These are phyloP conservation scores for Sinocyclocheilus anophthalmus DNA, from an alignment of 2,113 vertebrate genomes.

Conservation along the genomic window DNA sequence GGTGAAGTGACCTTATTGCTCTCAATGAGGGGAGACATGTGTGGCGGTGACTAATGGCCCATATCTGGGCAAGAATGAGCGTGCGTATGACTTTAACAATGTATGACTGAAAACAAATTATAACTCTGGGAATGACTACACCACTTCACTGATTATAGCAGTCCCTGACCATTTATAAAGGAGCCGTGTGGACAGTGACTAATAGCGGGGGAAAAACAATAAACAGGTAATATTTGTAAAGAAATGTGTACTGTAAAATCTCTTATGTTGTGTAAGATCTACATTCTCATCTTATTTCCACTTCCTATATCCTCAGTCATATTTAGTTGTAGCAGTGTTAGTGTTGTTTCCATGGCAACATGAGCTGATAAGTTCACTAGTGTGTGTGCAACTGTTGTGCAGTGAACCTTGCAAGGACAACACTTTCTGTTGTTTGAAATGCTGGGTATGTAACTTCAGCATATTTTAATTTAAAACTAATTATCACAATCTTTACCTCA, in stretches of 20 bases:
- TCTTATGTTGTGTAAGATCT: not conserved
- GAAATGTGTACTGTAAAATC: not conserved
- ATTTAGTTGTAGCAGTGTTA: not conserved
- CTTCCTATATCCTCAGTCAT: constrained; percentile 21
- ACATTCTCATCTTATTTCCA: not conserved
- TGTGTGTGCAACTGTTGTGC: constrained; percentile 27
- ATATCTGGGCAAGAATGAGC: not conserved
- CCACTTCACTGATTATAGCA: constrained; percentile 10
- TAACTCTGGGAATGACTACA: constrained; percentile 5
- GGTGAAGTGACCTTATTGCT: constrained; percentile 22
- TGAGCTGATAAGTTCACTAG: constrained; percentile 31
- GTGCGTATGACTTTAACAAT: not conserved
- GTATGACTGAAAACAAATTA: constrained; percentile 42
- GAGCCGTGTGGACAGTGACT: not conserved
- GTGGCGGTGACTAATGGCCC: constrained; percentile 28
- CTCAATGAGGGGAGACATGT: constrained; percentile 19
- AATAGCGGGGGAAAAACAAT: not conserved
- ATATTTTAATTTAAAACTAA: not conserved
- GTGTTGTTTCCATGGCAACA: constrained; percentile 46
- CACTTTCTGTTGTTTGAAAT: not conserved
- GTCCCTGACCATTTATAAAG: constrained; percentile 18
- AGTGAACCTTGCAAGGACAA: constrained; percentile 19
- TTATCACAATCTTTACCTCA: not conserved
- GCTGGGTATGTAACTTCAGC: constrained; percentile 16
- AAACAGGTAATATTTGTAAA: constrained; percentile 1